phyloP scores from a whole-genome alignment of 2,113 vertebrate species.

The Narcine bancroftii region DNA sequence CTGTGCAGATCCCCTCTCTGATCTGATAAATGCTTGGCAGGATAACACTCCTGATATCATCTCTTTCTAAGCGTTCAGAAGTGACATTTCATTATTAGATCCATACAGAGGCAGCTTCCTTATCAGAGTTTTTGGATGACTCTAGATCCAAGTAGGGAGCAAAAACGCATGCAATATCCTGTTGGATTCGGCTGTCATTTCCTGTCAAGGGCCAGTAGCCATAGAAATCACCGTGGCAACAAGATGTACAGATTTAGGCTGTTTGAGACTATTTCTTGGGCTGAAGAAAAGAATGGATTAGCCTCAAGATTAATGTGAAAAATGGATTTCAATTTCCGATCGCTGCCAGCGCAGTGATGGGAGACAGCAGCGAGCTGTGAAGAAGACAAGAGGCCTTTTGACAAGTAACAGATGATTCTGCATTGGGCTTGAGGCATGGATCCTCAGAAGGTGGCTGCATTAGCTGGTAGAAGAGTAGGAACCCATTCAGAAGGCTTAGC shows the following conservation, averaged over 20 bases:
- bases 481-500: constrained; percentile 19
- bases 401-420: constrained; percentile 16
- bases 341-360: constrained; percentile 14
- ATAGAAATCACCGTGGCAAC: constrained; percentile 51
- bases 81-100: constrained; percentile 28
- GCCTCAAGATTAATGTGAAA: constrained; percentile 32
- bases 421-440: background rate
- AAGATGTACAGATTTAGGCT: constrained; percentile 28
- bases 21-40: constrained; percentile 26
- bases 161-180: constrained; percentile 49
- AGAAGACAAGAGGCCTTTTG: background rate
- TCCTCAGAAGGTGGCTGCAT: background rate
- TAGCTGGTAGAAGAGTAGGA: background rate
- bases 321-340: constrained; percentile 37
- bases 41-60: constrained; percentile 24
- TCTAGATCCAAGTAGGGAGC: background rate
- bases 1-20: background rate
- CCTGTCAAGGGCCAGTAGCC: constrained; percentile 43
- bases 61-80: constrained; percentile 1
- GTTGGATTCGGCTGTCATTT: constrained; percentile 44
- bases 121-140: constrained; percentile 27
- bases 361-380: background rate
- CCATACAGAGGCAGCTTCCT: constrained; percentile 1
- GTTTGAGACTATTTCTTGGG: constrained; percentile 30
- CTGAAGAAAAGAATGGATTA: constrained; percentile 32